Evolutionary conservation across 2,888 invertebrate species (phyloP).

Genomic region (Sesia apiformis): DNA sequence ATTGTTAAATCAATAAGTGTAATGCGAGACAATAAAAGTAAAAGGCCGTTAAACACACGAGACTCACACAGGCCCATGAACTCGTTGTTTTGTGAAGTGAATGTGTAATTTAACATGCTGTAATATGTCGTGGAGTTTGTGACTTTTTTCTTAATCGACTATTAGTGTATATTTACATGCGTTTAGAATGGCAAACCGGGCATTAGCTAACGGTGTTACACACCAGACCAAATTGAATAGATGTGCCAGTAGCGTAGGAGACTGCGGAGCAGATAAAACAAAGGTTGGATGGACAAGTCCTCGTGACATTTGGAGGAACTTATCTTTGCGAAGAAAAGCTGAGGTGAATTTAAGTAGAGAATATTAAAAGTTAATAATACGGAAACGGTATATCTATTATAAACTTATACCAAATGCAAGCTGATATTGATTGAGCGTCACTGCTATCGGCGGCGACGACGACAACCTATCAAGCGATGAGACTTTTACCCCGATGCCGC

Average conservation of each 20-base stretch:
- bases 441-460: too few relatives aligned
- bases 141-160: conserved; percentile 12
- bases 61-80: conserved; percentile 14
- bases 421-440: too few relatives aligned
- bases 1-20: too few relatives aligned
- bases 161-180: conserved; percentile 19
- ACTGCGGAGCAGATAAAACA: conserved; percentile 51
- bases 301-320: conserved; percentile 66
- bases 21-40: conserved; percentile 15
- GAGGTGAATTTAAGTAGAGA: conserved; percentile 37
- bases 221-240: conserved; percentile 51
- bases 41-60: conserved; percentile 15
- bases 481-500: too few relatives aligned
- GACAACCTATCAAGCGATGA: too few relatives aligned
- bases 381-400: too few relatives aligned
- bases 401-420: too few relatives aligned
- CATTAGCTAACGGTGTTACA: conserved; percentile 32
- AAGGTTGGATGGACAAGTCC: conserved; percentile 68
- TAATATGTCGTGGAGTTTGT: conserved; percentile 10
- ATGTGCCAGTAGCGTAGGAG: conserved; percentile 61
- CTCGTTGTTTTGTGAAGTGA: conserved; percentile 13
- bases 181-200: conserved; percentile 54
- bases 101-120: conserved; percentile 17
- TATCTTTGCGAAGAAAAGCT: conserved; percentile 60
- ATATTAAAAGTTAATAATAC: too few relatives aligned